Base-by-base conservation (phyloP, 2,113 vertebrate genomes). In the Phaethornis superciliosus region DNA sequence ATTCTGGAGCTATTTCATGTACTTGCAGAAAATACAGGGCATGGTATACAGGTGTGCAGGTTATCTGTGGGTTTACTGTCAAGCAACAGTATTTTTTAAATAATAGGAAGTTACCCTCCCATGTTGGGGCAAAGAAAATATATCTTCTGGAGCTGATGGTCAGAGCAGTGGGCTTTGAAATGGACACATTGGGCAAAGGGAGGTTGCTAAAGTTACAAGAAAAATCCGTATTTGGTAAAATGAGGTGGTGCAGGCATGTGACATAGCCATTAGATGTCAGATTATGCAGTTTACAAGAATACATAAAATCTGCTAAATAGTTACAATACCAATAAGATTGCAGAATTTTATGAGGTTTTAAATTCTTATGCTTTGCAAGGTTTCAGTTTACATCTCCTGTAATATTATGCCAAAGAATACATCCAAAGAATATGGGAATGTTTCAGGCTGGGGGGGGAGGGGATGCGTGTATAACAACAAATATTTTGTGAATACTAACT, bases 341-440 rank as follows among this genome's bases (percentile, higher is more conserved):
- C 17, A 5, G 44, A 27, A 55, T 80, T 97, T 77, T 86, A 90
- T 0, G 44, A 95, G 26, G 52, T 68, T 96, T 95, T 71, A 88
- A 94, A 91, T 84, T 92, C 78, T 82, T 89, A 52, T 1, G 6
- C 74, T 97, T 93, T 74, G 68, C 86, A 89, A 94, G 91, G 72
- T 83, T 70, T 94, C 81, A 9, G 17, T 88, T 70, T 56, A 69
- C 67, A 44, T 88, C 52, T 79, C 23, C 1, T 89, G 63, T 42
- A 88, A 77, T 75, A 85, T 76, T 72, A 69, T 6, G 35, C 92
- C 77, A 72, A 96, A 56, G 84, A 96, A 81, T 89, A 75, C 24
- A 30, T 83, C 83, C 63, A 74, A 89, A 94, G 78, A 88, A 56
- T 28, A 65, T 40, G 40, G 64, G 90, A 93, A 82, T 64, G 77